These are phyloP conservation scores for Cyanoliseus patagonus DNA, from an alignment of 2,113 vertebrate genomes.

Conservation along the genomic window DNA sequence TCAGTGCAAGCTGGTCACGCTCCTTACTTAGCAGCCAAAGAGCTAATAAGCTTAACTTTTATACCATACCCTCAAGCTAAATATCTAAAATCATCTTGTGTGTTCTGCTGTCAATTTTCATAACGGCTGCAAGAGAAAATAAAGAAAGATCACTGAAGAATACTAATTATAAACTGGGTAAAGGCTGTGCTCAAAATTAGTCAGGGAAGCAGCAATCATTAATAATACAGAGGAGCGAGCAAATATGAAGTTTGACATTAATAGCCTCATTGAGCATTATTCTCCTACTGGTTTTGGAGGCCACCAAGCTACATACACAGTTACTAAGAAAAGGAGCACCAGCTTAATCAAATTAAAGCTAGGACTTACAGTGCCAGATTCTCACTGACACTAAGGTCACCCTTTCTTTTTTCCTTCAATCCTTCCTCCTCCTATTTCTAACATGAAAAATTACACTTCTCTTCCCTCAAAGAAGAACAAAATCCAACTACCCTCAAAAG, in stretches of 20 bases:
- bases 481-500: background rate
- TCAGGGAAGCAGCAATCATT: background rate
- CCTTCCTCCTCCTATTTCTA: background rate
- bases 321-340: background rate
- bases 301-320: background rate
- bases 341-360: background rate
- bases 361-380: background rate
- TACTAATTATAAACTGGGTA: background rate
- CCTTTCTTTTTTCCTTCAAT: background rate
- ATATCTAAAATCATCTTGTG: background rate
- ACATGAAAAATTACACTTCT: background rate
- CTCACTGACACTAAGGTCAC: background rate
- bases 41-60: background rate
- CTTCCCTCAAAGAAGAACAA: background rate
- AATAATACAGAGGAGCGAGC: background rate
- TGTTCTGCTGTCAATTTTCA: background rate
- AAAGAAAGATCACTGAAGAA: background rate
- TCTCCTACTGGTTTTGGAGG: background rate
- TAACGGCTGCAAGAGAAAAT: background rate
- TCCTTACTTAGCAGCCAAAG: background rate
- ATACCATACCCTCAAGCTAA: background rate
- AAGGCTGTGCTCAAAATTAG: background rate
- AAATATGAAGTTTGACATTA: background rate
- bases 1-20: background rate
- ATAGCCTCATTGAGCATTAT: background rate